Conservation (phyloP, 1,140 invertebrate species). For the Odontomachus brunneus region DNA sequence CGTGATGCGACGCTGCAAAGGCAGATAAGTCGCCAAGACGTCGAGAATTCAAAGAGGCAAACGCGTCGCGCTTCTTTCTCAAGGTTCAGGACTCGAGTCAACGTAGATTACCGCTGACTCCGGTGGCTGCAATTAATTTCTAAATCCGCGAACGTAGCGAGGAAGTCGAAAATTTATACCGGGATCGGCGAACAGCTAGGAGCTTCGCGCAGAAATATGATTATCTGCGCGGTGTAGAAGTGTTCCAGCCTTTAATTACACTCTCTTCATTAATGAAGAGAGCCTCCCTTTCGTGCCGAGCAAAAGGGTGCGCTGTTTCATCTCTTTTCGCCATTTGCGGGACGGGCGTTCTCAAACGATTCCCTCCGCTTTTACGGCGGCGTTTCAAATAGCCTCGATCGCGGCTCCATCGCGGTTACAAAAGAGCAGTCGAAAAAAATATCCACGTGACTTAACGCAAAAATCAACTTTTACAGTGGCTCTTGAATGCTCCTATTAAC, state of each 20-base stretch:
- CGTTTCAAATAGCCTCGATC: neutral
- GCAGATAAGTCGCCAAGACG: slow-evolving; percentile 7
- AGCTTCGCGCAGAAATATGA: slow-evolving; percentile 35
- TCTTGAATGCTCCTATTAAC: too few relatives aligned
- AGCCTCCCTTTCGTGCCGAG: neutral
- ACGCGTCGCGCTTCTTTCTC: neutral
- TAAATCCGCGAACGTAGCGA: slow-evolving; percentile 37
- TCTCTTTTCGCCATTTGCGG: neutral
- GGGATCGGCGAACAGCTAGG: neutral
- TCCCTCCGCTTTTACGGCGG: neutral
- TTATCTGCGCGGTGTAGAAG: slow-evolving; percentile 30
- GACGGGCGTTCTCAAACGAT: slow-evolving; percentile 5
- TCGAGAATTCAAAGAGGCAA: neutral
- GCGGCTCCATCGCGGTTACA: neutral
- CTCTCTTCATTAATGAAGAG: slow-evolving; percentile 43
- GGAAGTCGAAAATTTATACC: slow-evolving; percentile 36
- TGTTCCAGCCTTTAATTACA: slow-evolving; percentile 47
- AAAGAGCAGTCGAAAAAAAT: slow-evolving; percentile 25
- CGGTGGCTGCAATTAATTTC: slow-evolving; percentile 44
- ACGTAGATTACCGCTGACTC: slow-evolving; percentile 24
- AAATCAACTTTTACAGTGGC: neutral
- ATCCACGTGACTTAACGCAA: neutral
- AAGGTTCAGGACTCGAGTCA: neutral
- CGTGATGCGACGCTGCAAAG: slow-evolving; percentile 1
- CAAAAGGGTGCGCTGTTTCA: slow-evolving; percentile 14